Evolutionary conservation across 1,140 invertebrate species (phyloP).

Genomic region (Xylocopa sonorina): DNA sequence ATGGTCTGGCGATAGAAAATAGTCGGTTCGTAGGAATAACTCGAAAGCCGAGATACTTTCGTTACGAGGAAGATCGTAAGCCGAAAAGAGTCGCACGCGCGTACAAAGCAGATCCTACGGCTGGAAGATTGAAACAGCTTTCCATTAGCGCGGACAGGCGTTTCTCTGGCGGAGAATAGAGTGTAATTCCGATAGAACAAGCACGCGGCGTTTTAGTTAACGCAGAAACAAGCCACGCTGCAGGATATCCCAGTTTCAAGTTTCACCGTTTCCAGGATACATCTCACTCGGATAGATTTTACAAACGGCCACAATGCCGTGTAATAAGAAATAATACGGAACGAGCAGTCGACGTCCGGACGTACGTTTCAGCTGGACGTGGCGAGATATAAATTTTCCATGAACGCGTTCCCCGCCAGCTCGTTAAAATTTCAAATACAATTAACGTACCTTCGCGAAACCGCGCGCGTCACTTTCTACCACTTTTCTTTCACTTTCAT

Average conservation of each 20-base stretch:
- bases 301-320: background rate
- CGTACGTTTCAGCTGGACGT: constrained; percentile 1
- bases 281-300: constrained; percentile 26
- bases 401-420: background rate
- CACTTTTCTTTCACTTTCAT: background rate
- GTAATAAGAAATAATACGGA: constrained; percentile 25
- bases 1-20: background rate
- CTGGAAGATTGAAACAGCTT: background rate
- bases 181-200: constrained; percentile 29
- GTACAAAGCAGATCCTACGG: background rate
- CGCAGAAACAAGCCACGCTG: background rate
- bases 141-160: background rate
- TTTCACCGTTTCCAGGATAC: constrained; percentile 45
- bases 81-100: background rate
- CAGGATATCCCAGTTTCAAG: constrained; percentile 43
- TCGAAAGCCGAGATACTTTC: background rate
- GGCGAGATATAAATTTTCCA: constrained; percentile 4
- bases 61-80: background rate
- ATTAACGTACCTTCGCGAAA: background rate
- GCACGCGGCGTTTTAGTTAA: constrained; percentile 12
- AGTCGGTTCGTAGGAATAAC: background rate
- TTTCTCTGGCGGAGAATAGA: constrained; percentile 10
- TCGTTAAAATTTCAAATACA: background rate
- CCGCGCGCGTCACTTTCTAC: background rate
- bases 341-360: constrained; percentile 18